Base-by-base conservation (phyloP, 1,140 invertebrate species). In the Drosophila hydei region DNA sequence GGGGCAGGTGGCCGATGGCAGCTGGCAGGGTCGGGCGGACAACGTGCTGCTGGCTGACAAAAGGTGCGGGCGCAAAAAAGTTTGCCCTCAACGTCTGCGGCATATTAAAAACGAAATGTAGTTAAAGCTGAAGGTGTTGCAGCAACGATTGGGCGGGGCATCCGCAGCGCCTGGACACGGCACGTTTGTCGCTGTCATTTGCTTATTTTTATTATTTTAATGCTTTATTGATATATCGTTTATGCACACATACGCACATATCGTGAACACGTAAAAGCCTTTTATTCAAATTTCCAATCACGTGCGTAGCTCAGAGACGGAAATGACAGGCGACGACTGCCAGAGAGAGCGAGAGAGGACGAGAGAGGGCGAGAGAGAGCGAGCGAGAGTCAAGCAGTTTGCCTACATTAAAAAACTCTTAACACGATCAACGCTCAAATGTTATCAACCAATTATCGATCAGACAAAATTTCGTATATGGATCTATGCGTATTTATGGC, bases 251-350 rank as follows among this genome's bases (percentile, higher is more conserved):
- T n/a, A 30, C n/a, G 14, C 9, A 5, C 6, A 42, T 16, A 18
- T 16, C 6, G 36, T 45, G 16, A 0, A 9, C 11, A 3, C 18
- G 42, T 11, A 45, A 12, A 23, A 1, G 12, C n/a, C 3, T 11
- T 6, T 25, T 40, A 55, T 67, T 72, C 58, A 33, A 36, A 63
- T 76, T 76, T 67, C 42, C 42, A 63, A 42, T 21, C 61, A 80
- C 56, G 72, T 76, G 38, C 33, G 38, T 18, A 16, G 7, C 7
- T 16, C 47, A 42, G 0, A 18, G 16, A 16, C 14, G 51, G 30
- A 68, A 75, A 74, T 43, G 38, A 40, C 59, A 21, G 30, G 36
- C 18, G 25, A 19, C 18, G 7, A 11, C 27, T 30, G 38, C 38
- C 1, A 30, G 30, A 11, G 11, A 18, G 5, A 21, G 38, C 30